Base-by-base conservation (phyloP, 1,140 invertebrate species). In the Diabrotica virgifera region DNA sequence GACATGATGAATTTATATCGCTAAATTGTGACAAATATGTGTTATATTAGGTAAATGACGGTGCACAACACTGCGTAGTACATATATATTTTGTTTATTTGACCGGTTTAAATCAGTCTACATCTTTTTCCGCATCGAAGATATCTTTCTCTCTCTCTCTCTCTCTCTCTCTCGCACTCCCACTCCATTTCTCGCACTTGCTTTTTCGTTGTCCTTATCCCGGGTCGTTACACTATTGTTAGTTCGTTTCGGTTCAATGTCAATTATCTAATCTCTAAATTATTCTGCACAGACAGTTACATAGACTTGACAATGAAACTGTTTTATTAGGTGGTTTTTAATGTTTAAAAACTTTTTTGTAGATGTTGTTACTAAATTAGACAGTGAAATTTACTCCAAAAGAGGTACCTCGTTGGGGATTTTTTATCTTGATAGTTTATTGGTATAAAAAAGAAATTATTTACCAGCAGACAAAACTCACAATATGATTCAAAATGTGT, bases 221-320 rank as follows among this genome's bases (percentile, higher is more conserved):
- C n/a, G 40, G 40, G 40, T 46, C 40, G n/a, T 46, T 46, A 46
- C 40, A 46, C 40, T 46, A 10, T 46, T 46, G 40, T 46, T 46
- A 46, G 40, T 46, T 46, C 40, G n/a, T 46, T 46, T 46, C 40
- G 40, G 40, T 46, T 46, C 40, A 46, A 46, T 46, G 40, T 46
- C 40, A 46, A 46, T 46, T 46, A 46, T 46, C 40, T 46, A 46
- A 46, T 46, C 40, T 46, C 40, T 46, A 46, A 46, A 46, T 46
- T 46, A 46, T 46, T 46, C 40, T 46, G 40, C n/a, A 46, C n/a
- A n/a, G 40, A 46, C 40, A 46, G 40, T 46, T 46, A 46, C 8
- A 46, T n/a, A 46, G 8, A 10, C 40, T 46, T 46, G 40, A 46
- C 40, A 46, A 46, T 46, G 40, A 46, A 46, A 46, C 40, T 46